phyloP scores from a whole-genome alignment of 2,888 invertebrate genomes.

The Sicus ferrugineus region DNA sequence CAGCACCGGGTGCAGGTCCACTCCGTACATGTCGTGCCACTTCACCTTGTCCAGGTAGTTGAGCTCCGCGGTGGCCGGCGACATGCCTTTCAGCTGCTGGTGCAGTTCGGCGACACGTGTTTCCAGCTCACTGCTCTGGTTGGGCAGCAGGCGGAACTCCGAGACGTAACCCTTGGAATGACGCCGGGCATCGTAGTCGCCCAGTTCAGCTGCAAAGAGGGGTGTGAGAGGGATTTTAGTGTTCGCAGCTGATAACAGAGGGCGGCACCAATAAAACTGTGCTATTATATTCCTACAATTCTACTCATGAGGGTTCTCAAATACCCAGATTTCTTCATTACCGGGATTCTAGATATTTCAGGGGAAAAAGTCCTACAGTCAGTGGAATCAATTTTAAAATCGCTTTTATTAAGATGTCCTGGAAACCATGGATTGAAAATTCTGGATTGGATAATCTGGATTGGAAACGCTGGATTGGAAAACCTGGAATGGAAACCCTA shows the following conservation, averaged over 20 bases:
- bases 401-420: no score
- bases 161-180: slow-evolving; percentile 92
- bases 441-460: no score
- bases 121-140: slow-evolving; percentile 92
- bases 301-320: no score
- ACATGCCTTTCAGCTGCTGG: slow-evolving; percentile 75
- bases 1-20: slow-evolving; percentile 95
- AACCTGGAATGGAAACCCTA: neutral
- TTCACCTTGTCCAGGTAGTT: slow-evolving; percentile 97
- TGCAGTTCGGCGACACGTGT: slow-evolving; percentile 87
- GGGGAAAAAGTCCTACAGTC: no score
- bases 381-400: no score
- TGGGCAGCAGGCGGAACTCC: slow-evolving; percentile 91
- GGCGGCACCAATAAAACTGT: neutral
- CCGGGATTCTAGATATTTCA: no score
- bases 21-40: slow-evolving; percentile 99
- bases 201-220: slow-evolving; percentile 80
- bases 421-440: no score
- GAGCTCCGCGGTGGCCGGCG: slow-evolving; percentile 89
- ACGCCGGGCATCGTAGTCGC: slow-evolving; percentile 89
- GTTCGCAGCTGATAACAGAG: neutral
- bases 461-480: no score
- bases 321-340: no score
- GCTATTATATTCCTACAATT: no score
- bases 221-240: neutral